A percentile compares a stretch with the other conserved stretches of the same genome.
Evolutionary conservation across 53 echinoderm and acorn worm genomes (phyloP).

Genomic region (Paelopatides confundens): DNA sequence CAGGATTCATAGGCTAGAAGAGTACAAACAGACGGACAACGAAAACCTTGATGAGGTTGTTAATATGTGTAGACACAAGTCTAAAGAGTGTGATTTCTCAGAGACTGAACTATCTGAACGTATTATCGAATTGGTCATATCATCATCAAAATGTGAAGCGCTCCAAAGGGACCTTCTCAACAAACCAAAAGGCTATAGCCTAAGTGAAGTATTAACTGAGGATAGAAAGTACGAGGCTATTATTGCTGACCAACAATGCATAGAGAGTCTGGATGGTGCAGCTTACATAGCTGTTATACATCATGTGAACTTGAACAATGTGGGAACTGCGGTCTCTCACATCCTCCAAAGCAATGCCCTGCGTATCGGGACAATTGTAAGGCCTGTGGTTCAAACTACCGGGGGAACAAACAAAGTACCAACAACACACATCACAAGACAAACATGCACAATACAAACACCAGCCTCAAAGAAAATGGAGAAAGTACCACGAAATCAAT

Average conservation of each 20-base stretch:
- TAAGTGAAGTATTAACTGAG: conserved; percentile 32
- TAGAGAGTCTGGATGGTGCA: background rate
- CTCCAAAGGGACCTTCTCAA: conserved; percentile 17
- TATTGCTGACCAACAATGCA: conserved; percentile 21
- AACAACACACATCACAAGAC: background rate
- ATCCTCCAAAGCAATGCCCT: conserved; percentile 51
- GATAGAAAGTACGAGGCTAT: conserved; percentile 36
- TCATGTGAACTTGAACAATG: conserved; percentile 25
- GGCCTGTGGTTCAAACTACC: conserved; percentile 25
- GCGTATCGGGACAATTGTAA: conserved; percentile 56
- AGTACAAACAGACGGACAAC: conserved; percentile 11
- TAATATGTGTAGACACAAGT: conserved; percentile 44
- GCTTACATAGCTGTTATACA: background rate
- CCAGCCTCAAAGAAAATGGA: background rate
- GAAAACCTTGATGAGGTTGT: conserved; percentile 56
- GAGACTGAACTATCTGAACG: conserved; percentile 44
- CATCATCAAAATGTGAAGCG: conserved; percentile 51
- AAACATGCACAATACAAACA: background rate
- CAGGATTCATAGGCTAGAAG: conserved; percentile 53
- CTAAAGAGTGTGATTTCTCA: conserved; percentile 60
- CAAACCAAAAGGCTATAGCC: background rate
- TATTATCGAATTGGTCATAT: conserved; percentile 66
- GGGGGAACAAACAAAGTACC: background rate
- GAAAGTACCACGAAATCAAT: background rate
- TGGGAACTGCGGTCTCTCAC: conserved; percentile 44